These are phyloP conservation scores for Brassicogethes aeneus DNA, from an alignment of 2,888 invertebrate genomes.

Conservation along the genomic window DNA sequence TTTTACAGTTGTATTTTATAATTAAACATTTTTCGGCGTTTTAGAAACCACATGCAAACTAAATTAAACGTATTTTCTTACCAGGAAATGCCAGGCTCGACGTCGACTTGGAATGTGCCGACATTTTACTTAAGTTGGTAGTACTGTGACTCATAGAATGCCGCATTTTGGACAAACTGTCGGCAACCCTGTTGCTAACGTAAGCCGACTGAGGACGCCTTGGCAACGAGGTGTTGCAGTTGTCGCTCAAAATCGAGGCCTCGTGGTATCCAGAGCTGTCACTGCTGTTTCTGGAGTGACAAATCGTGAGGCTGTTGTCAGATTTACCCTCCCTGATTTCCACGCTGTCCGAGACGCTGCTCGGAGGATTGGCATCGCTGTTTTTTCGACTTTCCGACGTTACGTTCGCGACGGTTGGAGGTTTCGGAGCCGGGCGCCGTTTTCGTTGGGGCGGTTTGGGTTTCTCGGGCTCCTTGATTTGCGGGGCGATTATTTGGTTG, in stretches of 20 bases:
- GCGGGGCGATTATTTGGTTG: constrained; percentile 23
- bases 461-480: constrained; percentile 30
- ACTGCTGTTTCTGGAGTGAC: constrained; percentile 62
- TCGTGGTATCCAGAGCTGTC: constrained; percentile 68
- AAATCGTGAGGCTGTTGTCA: constrained; percentile 42
- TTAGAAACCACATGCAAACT: too few species aligned
- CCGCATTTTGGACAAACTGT: constrained; percentile 17
- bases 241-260: constrained; percentile 55
- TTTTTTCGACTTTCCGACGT: constrained; percentile 10
- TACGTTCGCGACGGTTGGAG: constrained; percentile 27
- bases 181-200: constrained; percentile 20
- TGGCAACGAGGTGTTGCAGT: constrained; percentile 40
- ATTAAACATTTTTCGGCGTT: too few species aligned
- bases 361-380: constrained; percentile 21
- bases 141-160: constrained; percentile 29
- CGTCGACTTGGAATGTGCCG: constrained; percentile 37
- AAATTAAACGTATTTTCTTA: too few species aligned
- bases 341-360: constrained; percentile 15
- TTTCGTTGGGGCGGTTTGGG: constrained; percentile 48
- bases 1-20: too few species aligned
- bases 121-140: constrained; percentile 36
- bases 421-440: constrained; percentile 50
- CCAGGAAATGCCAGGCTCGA: constrained; percentile 36
- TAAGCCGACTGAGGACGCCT: constrained; percentile 33
- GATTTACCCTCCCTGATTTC: constrained; percentile 17